Evolutionary conservation across 2,797 vertebrate species (phyloP).

Genomic region (Lerista edwardsae): DNA sequence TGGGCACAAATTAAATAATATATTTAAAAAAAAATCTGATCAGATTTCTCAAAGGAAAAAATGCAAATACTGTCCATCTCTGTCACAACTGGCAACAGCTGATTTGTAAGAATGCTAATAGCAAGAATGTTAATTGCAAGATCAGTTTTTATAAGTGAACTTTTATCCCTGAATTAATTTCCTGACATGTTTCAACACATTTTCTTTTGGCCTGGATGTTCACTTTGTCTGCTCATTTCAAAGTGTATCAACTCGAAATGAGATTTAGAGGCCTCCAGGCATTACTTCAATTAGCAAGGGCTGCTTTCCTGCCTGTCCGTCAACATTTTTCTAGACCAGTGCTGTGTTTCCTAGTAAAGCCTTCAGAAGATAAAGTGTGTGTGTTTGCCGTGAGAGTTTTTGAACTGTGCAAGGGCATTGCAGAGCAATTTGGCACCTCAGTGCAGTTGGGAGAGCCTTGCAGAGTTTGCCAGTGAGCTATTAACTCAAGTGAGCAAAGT

Average conservation of each 20-base stretch:
- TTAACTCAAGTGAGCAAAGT: slow-evolving; percentile 60
- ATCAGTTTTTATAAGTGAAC: slow-evolving; percentile 71
- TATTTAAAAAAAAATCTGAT: background rate
- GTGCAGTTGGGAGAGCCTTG: slow-evolving; percentile 15
- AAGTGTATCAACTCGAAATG: slow-evolving; percentile 65
- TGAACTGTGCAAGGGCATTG: slow-evolving; percentile 53
- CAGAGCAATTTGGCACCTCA: slow-evolving; percentile 67
- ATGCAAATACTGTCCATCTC: slow-evolving; percentile 12
- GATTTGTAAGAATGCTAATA: slow-evolving; percentile 71
- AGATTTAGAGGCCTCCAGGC: slow-evolving; percentile 62
- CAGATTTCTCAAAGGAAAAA: slow-evolving; percentile 22
- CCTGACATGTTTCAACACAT: slow-evolving; percentile 61
- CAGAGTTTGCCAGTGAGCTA: slow-evolving; percentile 62
- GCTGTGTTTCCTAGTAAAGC: slow-evolving; percentile 59
- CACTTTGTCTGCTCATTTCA: slow-evolving; percentile 58
- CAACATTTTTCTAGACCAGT: slow-evolving; percentile 48
- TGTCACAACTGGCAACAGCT: slow-evolving; percentile 59
- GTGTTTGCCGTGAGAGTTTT: slow-evolving; percentile 53
- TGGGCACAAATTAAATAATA: slow-evolving; percentile 30
- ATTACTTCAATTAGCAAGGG: slow-evolving; percentile 51
- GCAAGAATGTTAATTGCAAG: slow-evolving; percentile 67
- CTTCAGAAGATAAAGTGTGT: slow-evolving; percentile 58
- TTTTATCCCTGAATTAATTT: slow-evolving; percentile 68
- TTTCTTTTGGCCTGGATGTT: slow-evolving; percentile 59
- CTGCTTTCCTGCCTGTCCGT: slow-evolving; percentile 42